These are phyloP conservation scores for Umimayanthus chanpuru DNA, from an alignment of 92 coral and sea anemone species.

Conservation along the genomic window DNA sequence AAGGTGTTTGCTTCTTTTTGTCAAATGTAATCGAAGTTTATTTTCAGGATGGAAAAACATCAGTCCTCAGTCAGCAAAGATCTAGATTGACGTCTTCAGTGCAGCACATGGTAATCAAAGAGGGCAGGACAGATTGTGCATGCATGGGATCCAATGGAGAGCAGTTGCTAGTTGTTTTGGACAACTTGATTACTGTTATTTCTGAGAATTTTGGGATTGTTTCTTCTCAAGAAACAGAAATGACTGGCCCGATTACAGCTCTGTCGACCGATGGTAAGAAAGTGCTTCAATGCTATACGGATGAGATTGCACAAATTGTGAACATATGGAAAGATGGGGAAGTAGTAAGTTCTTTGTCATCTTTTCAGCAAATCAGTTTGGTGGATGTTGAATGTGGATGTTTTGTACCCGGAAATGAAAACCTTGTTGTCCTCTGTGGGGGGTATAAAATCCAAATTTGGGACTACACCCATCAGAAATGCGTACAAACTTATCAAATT, in stretches of 20 bases:
- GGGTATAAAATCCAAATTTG: neutral
- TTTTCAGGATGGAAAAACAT: neutral
- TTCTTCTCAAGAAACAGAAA: neutral
- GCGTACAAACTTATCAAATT: neutral
- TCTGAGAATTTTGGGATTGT: neutral
- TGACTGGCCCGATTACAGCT: neutral
- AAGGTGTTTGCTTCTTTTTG: neutral
- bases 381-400: conserved; percentile 24
- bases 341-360: neutral
- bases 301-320: neutral
- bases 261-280: neutral
- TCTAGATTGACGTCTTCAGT: neutral
- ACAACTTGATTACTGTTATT: neutral
- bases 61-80: neutral
- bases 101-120: neutral
- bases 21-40: neutral
- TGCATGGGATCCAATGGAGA: neutral
- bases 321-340: neutral
- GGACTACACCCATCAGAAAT: neutral
- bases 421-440: conserved; percentile 11
- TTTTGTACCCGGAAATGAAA: conserved; percentile 11
- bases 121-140: neutral
- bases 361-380: neutral
- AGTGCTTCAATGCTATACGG: neutral
- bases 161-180: neutral